Evolutionary conservation across 2,797 vertebrate genomes (phyloP).

Genomic region (Helicolenus hilgendorfi): DNA sequence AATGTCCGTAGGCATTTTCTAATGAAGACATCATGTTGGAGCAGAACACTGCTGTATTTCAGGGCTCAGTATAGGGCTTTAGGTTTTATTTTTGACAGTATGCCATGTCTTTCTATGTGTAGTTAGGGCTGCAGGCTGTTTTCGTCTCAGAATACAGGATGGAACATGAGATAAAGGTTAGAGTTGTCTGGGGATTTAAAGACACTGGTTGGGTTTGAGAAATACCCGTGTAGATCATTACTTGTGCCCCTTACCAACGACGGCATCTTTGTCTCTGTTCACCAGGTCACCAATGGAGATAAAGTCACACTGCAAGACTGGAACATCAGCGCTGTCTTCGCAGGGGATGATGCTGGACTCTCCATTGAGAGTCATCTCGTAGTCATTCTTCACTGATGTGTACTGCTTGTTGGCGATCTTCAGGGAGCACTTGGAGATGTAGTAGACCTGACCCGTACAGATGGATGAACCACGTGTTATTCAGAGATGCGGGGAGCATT

Average conservation of each 20-base stretch:
- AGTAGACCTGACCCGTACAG: slow-evolving; percentile 93
- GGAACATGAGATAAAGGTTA: background rate
- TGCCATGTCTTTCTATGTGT: background rate
- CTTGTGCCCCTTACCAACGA: slow-evolving; percentile 92
- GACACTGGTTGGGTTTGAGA: background rate
- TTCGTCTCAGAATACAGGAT: background rate
- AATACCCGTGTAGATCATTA: background rate
- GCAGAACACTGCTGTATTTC: background rate
- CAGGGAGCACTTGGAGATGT: slow-evolving; percentile 95
- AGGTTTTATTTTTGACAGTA: background rate
- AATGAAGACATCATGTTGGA: background rate
- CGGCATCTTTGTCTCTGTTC: slow-evolving; percentile 92
- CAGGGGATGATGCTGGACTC: slow-evolving; percentile 95
- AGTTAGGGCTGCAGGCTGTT: background rate
- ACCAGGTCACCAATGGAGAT: slow-evolving; percentile 94
- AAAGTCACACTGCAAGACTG: slow-evolving; percentile 96
- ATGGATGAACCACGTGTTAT: slow-evolving; percentile 54
- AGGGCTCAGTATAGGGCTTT: background rate
- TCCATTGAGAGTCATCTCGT: slow-evolving; percentile 91
- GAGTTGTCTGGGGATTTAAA: background rate
- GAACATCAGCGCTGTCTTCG: slow-evolving; percentile 94
- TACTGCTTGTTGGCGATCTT: slow-evolving; percentile 99
- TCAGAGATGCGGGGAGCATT: slow-evolving; percentile 53
- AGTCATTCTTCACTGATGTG: slow-evolving; percentile 94
- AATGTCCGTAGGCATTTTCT: background rate